These are phyloP conservation scores for Hemiprocne comata DNA, from an alignment of 2,113 vertebrate species.

Conservation along the genomic window DNA sequence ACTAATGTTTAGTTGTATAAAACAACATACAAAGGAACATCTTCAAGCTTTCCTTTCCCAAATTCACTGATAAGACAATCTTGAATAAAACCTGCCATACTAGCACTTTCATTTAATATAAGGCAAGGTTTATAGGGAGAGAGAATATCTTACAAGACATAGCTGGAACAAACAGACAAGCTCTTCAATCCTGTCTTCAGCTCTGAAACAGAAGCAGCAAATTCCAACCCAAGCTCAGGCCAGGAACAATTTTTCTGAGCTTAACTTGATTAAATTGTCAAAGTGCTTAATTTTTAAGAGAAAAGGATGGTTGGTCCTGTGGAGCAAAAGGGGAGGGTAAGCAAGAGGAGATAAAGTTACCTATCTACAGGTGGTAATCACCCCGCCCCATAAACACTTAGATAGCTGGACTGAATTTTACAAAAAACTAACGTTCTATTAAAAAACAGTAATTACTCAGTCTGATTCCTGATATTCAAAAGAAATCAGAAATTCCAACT, in stretches of 20 bases:
- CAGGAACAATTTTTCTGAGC: constrained; percentile 46
- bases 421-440: not conserved
- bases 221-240: constrained; percentile 56
- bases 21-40: not conserved
- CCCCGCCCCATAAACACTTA: not conserved
- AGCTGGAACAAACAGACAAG: constrained; percentile 60
- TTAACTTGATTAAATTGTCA: constrained; percentile 54
- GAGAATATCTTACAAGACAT: constrained; percentile 57
- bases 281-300: constrained; percentile 56
- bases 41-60: not conserved
- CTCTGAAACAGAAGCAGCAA: constrained; percentile 65
- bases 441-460: not conserved
- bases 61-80: not conserved
- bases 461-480: not conserved
- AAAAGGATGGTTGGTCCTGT: constrained; percentile 50
- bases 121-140: constrained; percentile 56
- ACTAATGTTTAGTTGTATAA: not conserved
- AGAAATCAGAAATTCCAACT: not conserved
- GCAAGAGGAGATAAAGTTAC: constrained; percentile 45
- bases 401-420: not conserved
- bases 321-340: constrained; percentile 50
- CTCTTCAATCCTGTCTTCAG: constrained; percentile 55
- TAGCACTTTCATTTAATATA: constrained; percentile 15
- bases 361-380: not conserved
- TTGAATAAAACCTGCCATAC: constrained; percentile 29